Conservation (phyloP, 2,113 vertebrate species). For the Triplophysa siluroides region DNA sequence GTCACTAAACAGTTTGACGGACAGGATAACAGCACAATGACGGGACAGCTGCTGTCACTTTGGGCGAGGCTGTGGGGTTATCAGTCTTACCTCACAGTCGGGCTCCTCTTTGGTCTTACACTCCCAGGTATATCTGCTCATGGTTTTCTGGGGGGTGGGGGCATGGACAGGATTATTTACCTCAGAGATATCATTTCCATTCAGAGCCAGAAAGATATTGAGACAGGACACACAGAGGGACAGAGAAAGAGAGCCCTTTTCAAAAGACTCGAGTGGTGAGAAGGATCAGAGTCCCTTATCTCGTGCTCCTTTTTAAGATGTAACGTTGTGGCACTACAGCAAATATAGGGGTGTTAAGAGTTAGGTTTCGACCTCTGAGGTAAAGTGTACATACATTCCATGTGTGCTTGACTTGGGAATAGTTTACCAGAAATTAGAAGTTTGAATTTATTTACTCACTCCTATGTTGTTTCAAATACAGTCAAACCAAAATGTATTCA, state of each 20-base stretch:
- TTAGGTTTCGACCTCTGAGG: not conserved
- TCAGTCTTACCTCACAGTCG: slow-evolving; percentile 77
- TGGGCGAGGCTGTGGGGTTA: slow-evolving; percentile 53
- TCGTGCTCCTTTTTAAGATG: not conserved
- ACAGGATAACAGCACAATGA: slow-evolving; percentile 73
- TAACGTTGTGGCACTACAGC: no score
- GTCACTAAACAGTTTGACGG: slow-evolving; percentile 59
- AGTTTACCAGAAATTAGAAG: no score
- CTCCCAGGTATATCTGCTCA: slow-evolving; percentile 86
- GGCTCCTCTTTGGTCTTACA: slow-evolving; percentile 85
- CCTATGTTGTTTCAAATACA: not conserved
- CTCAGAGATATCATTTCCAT: slow-evolving; percentile 66
- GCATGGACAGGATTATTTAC: slow-evolving; percentile 75
- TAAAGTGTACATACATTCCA: not conserved
- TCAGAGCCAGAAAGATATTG: slow-evolving; percentile 57
- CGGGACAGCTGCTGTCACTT: slow-evolving; percentile 39
- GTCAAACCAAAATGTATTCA: no score
- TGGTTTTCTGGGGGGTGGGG: slow-evolving; percentile 80
- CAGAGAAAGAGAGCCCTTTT: not conserved
- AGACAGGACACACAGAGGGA: slow-evolving; percentile 37
- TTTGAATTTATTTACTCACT: not conserved
- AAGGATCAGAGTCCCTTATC: slow-evolving; percentile 30
- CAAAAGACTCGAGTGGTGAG: not conserved
- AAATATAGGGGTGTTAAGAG: no score
- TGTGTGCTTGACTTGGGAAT: not conserved